These are phyloP conservation scores for Clusia tigrina DNA, from an alignment of 2,888 invertebrate species.

Conservation along the genomic window DNA sequence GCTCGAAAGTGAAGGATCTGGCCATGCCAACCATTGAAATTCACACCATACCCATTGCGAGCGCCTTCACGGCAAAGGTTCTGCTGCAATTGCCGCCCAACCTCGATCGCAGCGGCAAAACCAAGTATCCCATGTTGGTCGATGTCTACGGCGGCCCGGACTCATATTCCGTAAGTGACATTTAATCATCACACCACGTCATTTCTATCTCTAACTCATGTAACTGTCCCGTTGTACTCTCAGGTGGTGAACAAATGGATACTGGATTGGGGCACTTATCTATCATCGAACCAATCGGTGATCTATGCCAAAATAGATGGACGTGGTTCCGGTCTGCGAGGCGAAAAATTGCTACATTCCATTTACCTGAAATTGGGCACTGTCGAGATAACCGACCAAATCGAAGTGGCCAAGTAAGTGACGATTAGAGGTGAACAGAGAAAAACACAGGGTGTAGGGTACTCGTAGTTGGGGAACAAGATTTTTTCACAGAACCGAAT, in stretches of 20 bases:
- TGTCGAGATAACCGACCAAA: constrained; percentile 90
- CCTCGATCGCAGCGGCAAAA: constrained; percentile 71
- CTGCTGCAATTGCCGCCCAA: constrained; percentile 77
- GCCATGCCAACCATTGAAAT: constrained; percentile 70
- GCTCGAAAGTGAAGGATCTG: constrained; percentile 65
- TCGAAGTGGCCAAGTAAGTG: constrained; percentile 74
- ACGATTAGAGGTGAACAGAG: background rate
- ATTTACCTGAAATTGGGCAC: constrained; percentile 86
- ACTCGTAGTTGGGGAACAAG: too few relatives aligned
- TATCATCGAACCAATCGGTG: constrained; percentile 83
- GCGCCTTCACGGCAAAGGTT: constrained; percentile 76
- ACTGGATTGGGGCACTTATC: constrained; percentile 87
- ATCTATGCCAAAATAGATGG: constrained; percentile 91
- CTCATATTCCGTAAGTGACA: constrained; percentile 76
- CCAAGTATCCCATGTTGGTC: constrained; percentile 81
- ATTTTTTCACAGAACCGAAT: too few relatives aligned
- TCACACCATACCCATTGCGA: constrained; percentile 71
- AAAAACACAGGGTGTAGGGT: too few relatives aligned
- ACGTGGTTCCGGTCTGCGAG: constrained; percentile 86
- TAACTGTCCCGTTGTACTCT: background rate
- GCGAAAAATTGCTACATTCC: constrained; percentile 82
- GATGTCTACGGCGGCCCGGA: constrained; percentile 95
- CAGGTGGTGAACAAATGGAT: constrained; percentile 73
- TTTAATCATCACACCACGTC: background rate
- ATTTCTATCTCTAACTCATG: background rate